Evolutionary conservation across 2,113 vertebrate species (phyloP), one percentile per base, ranked within the genome.

Genomic region (Marmota monax): DNA sequence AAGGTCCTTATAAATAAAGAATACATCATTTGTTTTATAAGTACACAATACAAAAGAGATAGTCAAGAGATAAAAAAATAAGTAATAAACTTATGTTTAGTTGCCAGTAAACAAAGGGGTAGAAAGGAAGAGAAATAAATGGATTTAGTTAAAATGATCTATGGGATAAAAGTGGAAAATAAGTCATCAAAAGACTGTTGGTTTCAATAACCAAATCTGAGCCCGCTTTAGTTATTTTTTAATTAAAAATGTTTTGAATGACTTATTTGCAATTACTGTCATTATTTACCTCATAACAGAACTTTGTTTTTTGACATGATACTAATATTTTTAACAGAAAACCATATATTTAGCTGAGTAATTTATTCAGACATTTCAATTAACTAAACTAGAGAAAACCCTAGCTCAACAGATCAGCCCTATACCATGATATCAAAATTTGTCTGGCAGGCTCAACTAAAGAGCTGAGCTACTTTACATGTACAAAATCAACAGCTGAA

Each of bases 1-100:
- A 97, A 97, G 74, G 94, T 87, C 51, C 34, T 96, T 92, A 90
- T 96, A 97, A 98, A 97, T 97, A 98, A 96, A 97, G 91, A 79
- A 76, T 48, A 91, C 78, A 97, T 86, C 39, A 17, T 72, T 96
- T 63, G 65, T 94, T 98, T 98, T 92, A 97, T 97, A 92, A 23
- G 3, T 56, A 97, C 89, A 96, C 0, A 82, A 96, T 78, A 96
- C 85, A 76, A 96, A 78, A 34, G 70, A n/a, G 34, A 16, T 76
- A 53, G 11, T 67, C 7, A 79, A 92, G 70, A 82, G 37, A 79
- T 56, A 58, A 45, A 39, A 67, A 20, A 85, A n/a, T 45, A 77
- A 72, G 16, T 56, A 86, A 78, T 37, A 90, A 90, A 72, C 61
- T 67, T 84, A 34, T 18, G 42, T 32, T 83, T 92, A 37, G 1